phyloP scores from a whole-genome alignment of 2,888 invertebrate species.

The Cephalotes varians region DNA sequence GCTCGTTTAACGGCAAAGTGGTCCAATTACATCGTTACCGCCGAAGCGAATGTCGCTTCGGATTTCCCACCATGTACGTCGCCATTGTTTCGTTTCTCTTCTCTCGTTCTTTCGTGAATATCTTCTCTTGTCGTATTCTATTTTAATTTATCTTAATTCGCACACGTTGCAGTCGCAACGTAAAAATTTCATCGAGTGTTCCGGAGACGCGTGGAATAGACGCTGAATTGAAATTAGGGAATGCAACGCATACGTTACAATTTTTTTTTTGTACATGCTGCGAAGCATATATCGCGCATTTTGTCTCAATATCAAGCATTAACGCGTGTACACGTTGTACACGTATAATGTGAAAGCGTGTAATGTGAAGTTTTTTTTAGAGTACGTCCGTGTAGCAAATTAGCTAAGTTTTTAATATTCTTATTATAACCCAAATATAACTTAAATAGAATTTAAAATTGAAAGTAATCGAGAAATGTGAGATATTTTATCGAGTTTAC shows the following conservation, averaged over 20 bases:
- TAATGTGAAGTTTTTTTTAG: neutral
- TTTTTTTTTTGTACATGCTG: neutral
- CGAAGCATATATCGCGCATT: neutral
- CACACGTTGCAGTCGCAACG: no score
- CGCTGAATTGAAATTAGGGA: neutral
- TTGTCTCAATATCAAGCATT: neutral
- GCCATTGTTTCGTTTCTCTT: neutral
- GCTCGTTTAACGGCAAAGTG: slow-evolving; percentile 75
- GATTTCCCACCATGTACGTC: slow-evolving; percentile 48
- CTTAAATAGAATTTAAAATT: neutral
- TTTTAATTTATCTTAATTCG: slow-evolving; percentile 10
- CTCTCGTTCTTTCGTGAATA: neutral
- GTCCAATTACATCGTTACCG: slow-evolving; percentile 68
- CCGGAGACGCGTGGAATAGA: neutral
- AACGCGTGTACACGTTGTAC: neutral
- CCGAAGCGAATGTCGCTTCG: slow-evolving; percentile 44
- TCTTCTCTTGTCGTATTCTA: neutral
- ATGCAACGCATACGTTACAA: neutral
- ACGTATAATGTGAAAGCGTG: neutral
- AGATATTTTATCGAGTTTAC: neutral
- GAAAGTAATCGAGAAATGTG: neutral
- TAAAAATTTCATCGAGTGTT: neutral
- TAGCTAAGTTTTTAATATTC: neutral
- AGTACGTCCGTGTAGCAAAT: neutral
- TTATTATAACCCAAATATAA: neutral